Evolutionary conservation across 2,797 vertebrate genomes (phyloP).

Genomic region (Clarias pachynema): DNA sequence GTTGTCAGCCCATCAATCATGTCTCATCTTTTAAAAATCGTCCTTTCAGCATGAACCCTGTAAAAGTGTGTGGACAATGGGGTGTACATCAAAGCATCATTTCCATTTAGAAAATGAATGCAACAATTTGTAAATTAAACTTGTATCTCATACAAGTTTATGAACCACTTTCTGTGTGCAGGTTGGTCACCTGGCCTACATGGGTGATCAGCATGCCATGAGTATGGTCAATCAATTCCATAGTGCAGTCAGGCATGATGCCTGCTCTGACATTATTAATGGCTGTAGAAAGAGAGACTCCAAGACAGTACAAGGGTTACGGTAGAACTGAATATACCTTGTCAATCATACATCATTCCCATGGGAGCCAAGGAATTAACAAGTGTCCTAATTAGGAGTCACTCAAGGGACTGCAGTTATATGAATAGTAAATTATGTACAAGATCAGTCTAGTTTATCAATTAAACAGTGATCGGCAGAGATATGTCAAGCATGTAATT

Average conservation of each 20-base stretch:
- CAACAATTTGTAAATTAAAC: background rate
- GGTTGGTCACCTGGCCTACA: conserved; percentile 10
- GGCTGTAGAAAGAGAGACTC: conserved; percentile 20
- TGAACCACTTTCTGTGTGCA: background rate
- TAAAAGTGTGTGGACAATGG: background rate
- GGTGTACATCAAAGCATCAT: background rate
- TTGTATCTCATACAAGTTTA: background rate
- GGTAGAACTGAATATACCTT: conserved; percentile 23
- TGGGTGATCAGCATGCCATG: conserved; percentile 41
- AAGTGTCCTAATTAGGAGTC: conserved; percentile 41
- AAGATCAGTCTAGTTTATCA: conserved; percentile 19
- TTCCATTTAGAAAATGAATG: conserved; percentile 6
- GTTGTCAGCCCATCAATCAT: background rate
- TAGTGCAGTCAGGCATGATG: conserved; percentile 46
- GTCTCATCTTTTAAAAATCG: background rate
- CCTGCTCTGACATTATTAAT: conserved; percentile 45
- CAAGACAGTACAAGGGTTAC: conserved; percentile 31
- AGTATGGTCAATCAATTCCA: conserved; percentile 53
- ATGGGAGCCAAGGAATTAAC: conserved; percentile 40
- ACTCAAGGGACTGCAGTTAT: conserved; percentile 12
- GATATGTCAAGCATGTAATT: conserved; percentile 23
- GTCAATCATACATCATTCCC: conserved; percentile 48
- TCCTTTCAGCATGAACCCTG: background rate
- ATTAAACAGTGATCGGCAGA: conserved; percentile 22
- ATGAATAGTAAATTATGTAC: conserved; percentile 28